These are phyloP conservation scores for Ctenopoma kingsleyae DNA, from an alignment of 2,797 vertebrate species.

Conservation along the genomic window DNA sequence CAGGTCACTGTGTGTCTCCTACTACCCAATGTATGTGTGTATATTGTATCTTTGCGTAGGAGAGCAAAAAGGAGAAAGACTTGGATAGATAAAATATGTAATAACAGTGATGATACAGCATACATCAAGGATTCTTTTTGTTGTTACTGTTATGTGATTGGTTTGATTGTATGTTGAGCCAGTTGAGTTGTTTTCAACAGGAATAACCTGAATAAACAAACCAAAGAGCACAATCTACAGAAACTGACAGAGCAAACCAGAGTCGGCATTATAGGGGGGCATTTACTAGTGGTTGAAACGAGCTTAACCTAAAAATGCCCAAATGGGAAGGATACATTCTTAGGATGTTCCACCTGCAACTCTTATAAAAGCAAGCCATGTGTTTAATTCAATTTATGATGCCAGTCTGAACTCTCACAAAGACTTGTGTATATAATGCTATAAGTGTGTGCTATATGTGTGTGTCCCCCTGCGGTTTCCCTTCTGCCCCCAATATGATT, in stretches of 20 bases:
- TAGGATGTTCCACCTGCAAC: too few relatives aligned
- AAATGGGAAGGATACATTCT: too few relatives aligned
- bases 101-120: conserved; percentile 26
- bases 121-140: conserved; percentile 11
- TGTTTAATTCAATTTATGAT: too few relatives aligned
- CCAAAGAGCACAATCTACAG: background rate
- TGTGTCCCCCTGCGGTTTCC: too few relatives aligned
- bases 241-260: background rate
- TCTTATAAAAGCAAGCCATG: too few relatives aligned
- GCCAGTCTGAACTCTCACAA: too few relatives aligned
- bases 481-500: too few relatives aligned
- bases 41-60: conserved; percentile 4
- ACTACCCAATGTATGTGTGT: conserved; percentile 13
- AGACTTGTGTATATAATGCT: too few relatives aligned
- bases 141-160: background rate
- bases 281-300: too few relatives aligned
- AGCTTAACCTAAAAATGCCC: too few relatives aligned
- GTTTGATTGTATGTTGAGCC: conserved; percentile 6
- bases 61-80: background rate
- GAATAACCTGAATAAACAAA: conserved; percentile 2
- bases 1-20: conserved; percentile 30
- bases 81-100: conserved; percentile 22
- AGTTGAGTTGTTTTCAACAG: background rate
- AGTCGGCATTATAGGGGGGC: too few relatives aligned
- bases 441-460: too few relatives aligned